Percentiles rank a stretch among this genome's conserved stretches.
Evolutionary conservation across 2,113 vertebrate species (phyloP).

Genomic region (Hymenochirus boettgeri): DNA sequence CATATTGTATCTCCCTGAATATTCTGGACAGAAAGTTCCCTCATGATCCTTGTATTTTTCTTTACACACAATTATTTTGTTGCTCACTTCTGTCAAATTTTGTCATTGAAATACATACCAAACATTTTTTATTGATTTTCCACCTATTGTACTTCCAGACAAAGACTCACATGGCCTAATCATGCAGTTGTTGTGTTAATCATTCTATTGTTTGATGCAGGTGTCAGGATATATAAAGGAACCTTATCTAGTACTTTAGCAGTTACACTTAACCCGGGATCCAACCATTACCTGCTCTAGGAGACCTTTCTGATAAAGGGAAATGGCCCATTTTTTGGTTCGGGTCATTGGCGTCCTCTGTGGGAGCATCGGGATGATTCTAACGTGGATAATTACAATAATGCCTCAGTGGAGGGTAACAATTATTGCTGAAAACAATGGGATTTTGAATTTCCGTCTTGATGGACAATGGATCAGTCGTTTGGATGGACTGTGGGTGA

Average conservation of each 20-base stretch:
- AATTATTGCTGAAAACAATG: constrained; percentile 77
- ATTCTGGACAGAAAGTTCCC: too few relatives aligned
- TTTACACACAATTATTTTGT: too few relatives aligned
- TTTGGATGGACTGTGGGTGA: constrained; percentile 94
- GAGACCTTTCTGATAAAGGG: too few relatives aligned
- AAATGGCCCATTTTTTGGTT: constrained; percentile 23
- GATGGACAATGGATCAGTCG: constrained; percentile 63
- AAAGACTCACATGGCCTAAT: neutral
- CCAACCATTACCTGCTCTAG: too few relatives aligned
- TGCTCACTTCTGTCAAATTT: too few relatives aligned
- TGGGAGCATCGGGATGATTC: constrained; percentile 27
- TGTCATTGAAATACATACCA: too few relatives aligned
- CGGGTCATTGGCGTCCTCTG: constrained; percentile 28
- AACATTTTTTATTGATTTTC: too few relatives aligned
- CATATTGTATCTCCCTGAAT: too few relatives aligned
- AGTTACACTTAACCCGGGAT: neutral
- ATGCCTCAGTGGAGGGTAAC: constrained; percentile 53
- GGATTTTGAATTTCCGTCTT: constrained; percentile 63
- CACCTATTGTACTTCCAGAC: too few relatives aligned
- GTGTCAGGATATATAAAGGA: neutral
- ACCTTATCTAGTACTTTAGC: too few relatives aligned
- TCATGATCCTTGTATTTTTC: too few relatives aligned
- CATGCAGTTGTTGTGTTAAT: neutral
- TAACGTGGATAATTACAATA: constrained; percentile 28
- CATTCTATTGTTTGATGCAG: neutral